Evolutionary conservation across 1,140 invertebrate species (phyloP).

Genomic region (Drosophila ambigua): DNA sequence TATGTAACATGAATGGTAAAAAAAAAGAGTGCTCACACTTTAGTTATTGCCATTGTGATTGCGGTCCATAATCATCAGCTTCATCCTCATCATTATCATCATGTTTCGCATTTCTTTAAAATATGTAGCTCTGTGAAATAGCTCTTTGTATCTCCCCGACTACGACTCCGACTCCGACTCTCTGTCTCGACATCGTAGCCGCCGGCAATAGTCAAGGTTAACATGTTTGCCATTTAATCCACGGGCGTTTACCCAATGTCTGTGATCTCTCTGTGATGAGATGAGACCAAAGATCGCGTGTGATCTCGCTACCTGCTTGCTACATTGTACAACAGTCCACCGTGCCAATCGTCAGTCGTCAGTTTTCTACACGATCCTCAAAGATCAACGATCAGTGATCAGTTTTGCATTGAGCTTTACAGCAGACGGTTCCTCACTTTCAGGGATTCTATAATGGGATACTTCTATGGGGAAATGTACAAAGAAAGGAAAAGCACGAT

Average conservation of each 20-base stretch:
- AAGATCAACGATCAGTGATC: too few species aligned
- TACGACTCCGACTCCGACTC: slow-evolving; percentile 23
- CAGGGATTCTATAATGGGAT: too few species aligned
- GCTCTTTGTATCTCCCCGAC: not conserved
- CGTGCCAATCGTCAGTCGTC: too few species aligned
- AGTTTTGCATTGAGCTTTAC: too few species aligned
- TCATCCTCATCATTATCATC: slow-evolving; percentile 2
- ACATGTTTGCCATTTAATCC: slow-evolving; percentile 38
- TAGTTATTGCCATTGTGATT: slow-evolving; percentile 13
- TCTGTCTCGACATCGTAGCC: slow-evolving; percentile 23
- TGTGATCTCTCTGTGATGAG: too few species aligned
- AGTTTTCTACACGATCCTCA: too few species aligned
- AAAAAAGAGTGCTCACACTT: slow-evolving; percentile 24
- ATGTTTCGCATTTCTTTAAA: slow-evolving; percentile 27
- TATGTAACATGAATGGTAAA: slow-evolving; percentile 20
- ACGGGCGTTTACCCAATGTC: slow-evolving; percentile 32
- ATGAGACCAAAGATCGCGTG: too few species aligned
- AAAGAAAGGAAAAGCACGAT: too few species aligned
- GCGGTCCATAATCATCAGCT: not conserved
- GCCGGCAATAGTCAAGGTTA: slow-evolving; percentile 59
- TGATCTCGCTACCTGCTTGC: too few species aligned
- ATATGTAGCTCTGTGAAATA: slow-evolving; percentile 23
- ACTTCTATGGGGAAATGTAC: too few species aligned
- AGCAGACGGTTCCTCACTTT: too few species aligned
- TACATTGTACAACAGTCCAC: too few species aligned